Percentiles rank a stretch among this genome's conserved stretches.
phyloP scores from a whole-genome alignment of 1,140 invertebrate genomes.

The Euschistus heros region DNA sequence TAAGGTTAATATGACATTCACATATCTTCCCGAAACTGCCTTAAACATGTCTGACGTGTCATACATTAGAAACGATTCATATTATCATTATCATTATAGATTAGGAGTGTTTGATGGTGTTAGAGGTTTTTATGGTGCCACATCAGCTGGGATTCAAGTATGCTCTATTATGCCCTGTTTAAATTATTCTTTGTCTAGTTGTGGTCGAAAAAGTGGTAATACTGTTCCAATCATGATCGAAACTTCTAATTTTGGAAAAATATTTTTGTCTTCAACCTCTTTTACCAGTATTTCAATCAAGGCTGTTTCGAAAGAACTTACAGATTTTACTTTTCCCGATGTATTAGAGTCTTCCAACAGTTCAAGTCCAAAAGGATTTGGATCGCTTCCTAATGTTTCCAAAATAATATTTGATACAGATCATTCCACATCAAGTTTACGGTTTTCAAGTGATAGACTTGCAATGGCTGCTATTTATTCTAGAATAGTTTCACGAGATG shows the following conservation, averaged over 20 bases:
- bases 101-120: slow-evolving; percentile 6
- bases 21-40: background rate
- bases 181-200: background rate
- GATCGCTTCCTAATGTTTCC: background rate
- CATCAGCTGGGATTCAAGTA: slow-evolving; percentile 1
- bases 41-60: background rate
- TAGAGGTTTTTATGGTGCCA: slow-evolving; percentile 5
- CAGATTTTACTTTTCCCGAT: background rate
- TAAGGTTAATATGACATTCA: background rate
- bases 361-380: background rate
- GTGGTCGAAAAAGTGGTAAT: slow-evolving; percentile 1
- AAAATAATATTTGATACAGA: background rate
- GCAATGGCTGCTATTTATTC: background rate
- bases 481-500: slow-evolving; percentile 1
- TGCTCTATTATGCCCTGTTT: slow-evolving; percentile 4
- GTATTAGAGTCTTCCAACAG: background rate
- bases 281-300: background rate
- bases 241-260: background rate
- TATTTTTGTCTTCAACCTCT: background rate
- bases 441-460: background rate
- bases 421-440: background rate
- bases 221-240: background rate
- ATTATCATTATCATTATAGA: background rate
- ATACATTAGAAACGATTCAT: background rate
- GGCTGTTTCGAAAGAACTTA: background rate